A percentile compares a stretch with the other conserved stretches of the same genome.
Evolutionary conservation across 2,797 vertebrate species (phyloP).

Genomic region (Denticeps clupeoides): DNA sequence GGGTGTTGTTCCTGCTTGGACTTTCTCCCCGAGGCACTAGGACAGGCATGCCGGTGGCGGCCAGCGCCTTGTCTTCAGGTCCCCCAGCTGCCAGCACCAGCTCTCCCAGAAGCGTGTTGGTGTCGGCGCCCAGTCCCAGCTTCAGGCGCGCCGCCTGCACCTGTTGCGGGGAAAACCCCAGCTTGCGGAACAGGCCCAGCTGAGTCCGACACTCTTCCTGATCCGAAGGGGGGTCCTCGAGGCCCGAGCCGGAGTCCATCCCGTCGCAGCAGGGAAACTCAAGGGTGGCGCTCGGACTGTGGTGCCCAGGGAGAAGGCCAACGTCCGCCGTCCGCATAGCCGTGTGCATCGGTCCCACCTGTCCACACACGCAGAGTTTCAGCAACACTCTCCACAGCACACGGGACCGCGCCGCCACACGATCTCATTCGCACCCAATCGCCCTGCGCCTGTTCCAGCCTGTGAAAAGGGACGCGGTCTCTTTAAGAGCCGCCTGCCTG

Average conservation of each 20-base stretch:
- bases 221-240: conserved; percentile 16
- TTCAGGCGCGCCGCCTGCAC: conserved; percentile 74
- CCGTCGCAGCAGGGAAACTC: too few species aligned
- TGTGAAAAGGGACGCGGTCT: too few species aligned
- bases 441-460: too few species aligned
- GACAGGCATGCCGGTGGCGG: conserved; percentile 20
- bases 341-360: too few species aligned
- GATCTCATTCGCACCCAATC: too few species aligned
- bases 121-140: conserved; percentile 71
- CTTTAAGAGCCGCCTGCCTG: too few species aligned
- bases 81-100: conserved; percentile 57
- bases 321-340: too few species aligned
- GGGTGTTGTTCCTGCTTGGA: conserved; percentile 33
- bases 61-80: conserved; percentile 13
- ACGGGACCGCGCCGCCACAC: too few species aligned
- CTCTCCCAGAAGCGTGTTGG: conserved; percentile 81
- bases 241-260: conserved; percentile 25
- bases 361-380: too few species aligned
- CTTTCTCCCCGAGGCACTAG: conserved; percentile 52
- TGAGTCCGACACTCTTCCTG: conserved; percentile 68
- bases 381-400: too few species aligned
- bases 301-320: too few species aligned
- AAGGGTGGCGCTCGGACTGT: too few species aligned
- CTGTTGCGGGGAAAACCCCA: conserved; percentile 82
- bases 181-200: conserved; percentile 88